Evolutionary conservation across 2,797 vertebrate species (phyloP), one percentile per base, ranked within the genome.

Genomic region (Falco novaeseelandiae): DNA sequence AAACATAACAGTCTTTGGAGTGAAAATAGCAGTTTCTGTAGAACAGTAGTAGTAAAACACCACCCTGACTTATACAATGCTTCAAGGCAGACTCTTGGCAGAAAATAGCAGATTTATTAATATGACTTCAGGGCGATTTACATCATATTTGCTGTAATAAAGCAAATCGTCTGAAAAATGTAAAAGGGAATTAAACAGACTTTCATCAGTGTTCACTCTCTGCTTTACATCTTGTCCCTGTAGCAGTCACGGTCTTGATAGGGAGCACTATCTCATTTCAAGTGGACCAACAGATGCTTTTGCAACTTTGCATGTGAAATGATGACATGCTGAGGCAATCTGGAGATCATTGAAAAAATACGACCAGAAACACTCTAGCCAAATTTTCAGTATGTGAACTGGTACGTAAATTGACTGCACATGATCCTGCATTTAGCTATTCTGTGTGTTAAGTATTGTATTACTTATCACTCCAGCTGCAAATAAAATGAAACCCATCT

Each of bases 21-120:
- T 66, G 52, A 81, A 90, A 90, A 91, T 15, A 79, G 72, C 22
- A 57, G n/a, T 21, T 96, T 44, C 48, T 74, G 32, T 48, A 76
- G 21, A 90, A 78, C 40, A 58, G 44, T n/a, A 77, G 40, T 10
- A 77, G 30, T 71, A 73, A 81, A 77, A 78, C 36, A 54, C 32
- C 36, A 83, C 48, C 27, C 46, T 71, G 49, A 83, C 80, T 13
- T 27, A 18, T 44, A 26, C 48, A 81, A 12, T 49, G 26, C 81
- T 91, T 91, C 83, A 87, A 58, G 67, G 54, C 69, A 88, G 65
- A 63, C 61, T 86, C 52, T 76, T 86, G 80, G 83, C 72, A 95
- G 80, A 70, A 48, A 74, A 34, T 23, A 0, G 20, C 78, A 83
- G 46, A 82, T 86, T 90, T 86, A 83, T 52, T 91, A 67, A 42